Percentiles rank a stretch among this genome's conserved stretches.
phyloP scores from a whole-genome alignment of 1,140 invertebrate genomes.

The Lethocerus indicus region DNA sequence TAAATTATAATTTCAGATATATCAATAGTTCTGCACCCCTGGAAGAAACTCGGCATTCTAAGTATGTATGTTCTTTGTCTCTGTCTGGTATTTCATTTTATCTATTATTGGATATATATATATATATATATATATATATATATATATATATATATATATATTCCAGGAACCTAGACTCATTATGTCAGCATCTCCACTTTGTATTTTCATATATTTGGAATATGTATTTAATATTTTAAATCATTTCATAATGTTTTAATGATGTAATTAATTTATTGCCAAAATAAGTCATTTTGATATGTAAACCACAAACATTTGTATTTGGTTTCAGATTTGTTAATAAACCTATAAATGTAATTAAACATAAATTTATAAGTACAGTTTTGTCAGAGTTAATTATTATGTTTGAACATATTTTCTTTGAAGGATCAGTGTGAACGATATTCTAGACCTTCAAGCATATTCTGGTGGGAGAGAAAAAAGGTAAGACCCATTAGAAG shows the following conservation, averaged over 20 bases:
- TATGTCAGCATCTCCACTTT: too few relatives aligned
- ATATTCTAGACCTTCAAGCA: conserved; percentile 19
- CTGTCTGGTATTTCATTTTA: background rate
- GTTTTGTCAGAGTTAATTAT: background rate
- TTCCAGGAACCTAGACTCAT: background rate
- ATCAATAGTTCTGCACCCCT: conserved; percentile 8
- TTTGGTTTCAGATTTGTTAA: too few relatives aligned
- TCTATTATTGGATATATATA: background rate
- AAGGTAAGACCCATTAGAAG: background rate
- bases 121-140: background rate
- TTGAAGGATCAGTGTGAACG: conserved; percentile 17
- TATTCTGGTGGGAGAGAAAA: conserved; percentile 14
- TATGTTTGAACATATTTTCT: background rate
- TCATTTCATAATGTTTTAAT: too few relatives aligned
- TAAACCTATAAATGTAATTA: too few relatives aligned
- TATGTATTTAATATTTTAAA: too few relatives aligned
- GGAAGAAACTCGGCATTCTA: conserved; percentile 9
- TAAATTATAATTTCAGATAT: background rate
- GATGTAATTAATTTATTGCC: too few relatives aligned
- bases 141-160: conserved; percentile 6
- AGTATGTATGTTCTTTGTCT: conserved; percentile 8
- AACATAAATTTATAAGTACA: too few relatives aligned
- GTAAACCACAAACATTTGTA: too few relatives aligned
- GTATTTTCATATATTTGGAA: too few relatives aligned
- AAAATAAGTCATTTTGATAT: too few relatives aligned